Evolutionary conservation across 2,797 vertebrate species (phyloP), one percentile per base, ranked within the genome.

Genomic region (Epinephelus coioides): DNA sequence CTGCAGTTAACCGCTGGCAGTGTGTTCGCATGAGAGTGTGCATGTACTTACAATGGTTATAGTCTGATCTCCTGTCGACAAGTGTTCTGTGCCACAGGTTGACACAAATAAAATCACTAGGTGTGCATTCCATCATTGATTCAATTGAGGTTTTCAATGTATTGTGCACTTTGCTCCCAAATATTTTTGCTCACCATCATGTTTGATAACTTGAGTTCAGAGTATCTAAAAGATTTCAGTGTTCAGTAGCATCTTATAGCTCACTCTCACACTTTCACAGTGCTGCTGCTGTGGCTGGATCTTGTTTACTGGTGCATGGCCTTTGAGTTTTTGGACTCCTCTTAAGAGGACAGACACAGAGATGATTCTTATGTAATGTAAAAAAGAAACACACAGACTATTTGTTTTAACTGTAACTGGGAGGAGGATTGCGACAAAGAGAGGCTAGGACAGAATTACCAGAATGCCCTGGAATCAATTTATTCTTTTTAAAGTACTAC

Each of bases 301-400:
- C 23, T 68, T 83, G 81, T 83, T 88, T 80, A 76, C 53, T 59
- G 73, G 73, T 63, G 71, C 63, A 34, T 49, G 43, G 67, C 60
- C 63, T 86, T 56, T 53, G 30, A 80, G 68, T 59, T 13, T 59
- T 63, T 51, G 63, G 56, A 54, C 65, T 67, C 12, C 55, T 57
- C 49, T 19, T 9, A 73, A 73, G 76, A 81, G 62, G 53, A 57
- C 30, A 30, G 10, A 23, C 63, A 30, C 21, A 60, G 10, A 38
- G 40, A 56, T 63, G 34, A 53, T 40, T 57, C 51, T 76, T 83
- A 69, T 18, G 59, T 78, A 67, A 81, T 73, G 44, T 53, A 19
- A 78, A 76, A 86, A 74, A 61, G 17, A 72, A 67, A 82, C 46
- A 13, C 62, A 70, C 60, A 18, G 21, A 61, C 13, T 55, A 3